Conservation (phyloP, 2,888 invertebrate genomes). For the Cenopis cana region DNA sequence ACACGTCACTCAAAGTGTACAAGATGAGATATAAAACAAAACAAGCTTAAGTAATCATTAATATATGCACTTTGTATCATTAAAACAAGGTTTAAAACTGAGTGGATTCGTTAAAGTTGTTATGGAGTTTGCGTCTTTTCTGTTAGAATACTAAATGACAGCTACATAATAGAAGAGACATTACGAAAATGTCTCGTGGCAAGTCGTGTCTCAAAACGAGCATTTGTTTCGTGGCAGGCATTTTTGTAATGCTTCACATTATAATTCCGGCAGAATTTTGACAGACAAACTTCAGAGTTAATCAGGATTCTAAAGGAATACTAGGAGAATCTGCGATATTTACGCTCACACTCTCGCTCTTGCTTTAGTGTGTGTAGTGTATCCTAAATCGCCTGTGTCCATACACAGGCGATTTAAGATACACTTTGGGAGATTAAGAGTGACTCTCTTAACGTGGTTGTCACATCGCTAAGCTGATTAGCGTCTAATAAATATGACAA, state of each 20-base stretch:
- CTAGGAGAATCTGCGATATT: no score
- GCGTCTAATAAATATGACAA: no score
- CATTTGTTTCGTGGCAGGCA: constrained; percentile 13
- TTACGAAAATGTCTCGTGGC: constrained; percentile 7
- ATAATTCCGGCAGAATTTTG: not conserved
- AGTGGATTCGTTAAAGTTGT: not conserved
- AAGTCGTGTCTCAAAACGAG: constrained; percentile 14
- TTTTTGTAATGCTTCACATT: constrained; percentile 19
- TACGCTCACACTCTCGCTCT: no score
- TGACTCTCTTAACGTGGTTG: no score
- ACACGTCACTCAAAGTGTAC: constrained; percentile 19
- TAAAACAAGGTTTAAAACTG: not conserved
- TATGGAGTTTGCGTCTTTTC: not conserved
- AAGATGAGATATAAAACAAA: constrained; percentile 4
- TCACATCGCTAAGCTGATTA: no score
- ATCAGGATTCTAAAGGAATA: not conserved
- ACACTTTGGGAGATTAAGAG: no score
- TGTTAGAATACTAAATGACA: constrained; percentile 10
- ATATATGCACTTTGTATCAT: not conserved
- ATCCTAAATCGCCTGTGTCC: no score
- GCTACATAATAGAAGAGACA: constrained; percentile 21
- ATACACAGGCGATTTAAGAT: no score
- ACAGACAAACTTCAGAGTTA: not conserved
- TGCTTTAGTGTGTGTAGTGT: no score
- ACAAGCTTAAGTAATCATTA: not conserved